These are phyloP conservation scores for Cephus pygmeus DNA, from an alignment of 2,888 invertebrate species.

Conservation along the genomic window DNA sequence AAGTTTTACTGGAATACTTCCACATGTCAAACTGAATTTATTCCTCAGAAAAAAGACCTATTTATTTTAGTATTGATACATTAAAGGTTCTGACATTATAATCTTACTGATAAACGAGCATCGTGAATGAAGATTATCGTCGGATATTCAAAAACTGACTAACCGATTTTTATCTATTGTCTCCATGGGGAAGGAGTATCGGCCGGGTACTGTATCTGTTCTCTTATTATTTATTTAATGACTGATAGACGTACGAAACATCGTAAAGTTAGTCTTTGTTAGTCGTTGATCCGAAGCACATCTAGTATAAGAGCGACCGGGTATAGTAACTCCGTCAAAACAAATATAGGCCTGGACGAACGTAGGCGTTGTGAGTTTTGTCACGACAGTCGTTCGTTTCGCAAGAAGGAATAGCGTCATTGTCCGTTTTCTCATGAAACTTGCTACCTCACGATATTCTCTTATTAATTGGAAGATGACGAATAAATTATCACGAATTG, in stretches of 20 bases:
- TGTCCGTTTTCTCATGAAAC: background rate
- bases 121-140: background rate
- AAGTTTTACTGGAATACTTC: background rate
- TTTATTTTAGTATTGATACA: background rate
- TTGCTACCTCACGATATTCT: background rate
- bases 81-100: background rate
- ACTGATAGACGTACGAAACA: background rate
- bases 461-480: background rate
- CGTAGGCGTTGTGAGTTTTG: conserved; percentile 37
- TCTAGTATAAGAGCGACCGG: background rate
- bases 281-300: background rate
- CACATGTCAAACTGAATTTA: background rate
- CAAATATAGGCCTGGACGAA: conserved; percentile 32
- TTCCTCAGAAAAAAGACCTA: background rate
- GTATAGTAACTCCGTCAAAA: conserved; percentile 29
- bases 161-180: background rate
- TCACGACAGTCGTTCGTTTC: conserved; percentile 17
- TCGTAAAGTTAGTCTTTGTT: conserved; percentile 17
- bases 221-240: background rate
- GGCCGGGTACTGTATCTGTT: background rate
- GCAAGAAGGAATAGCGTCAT: background rate
- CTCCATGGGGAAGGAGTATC: background rate
- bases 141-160: background rate
- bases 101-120: background rate
- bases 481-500: background rate